Conservation (phyloP, 2,888 invertebrate genomes). For the Scelioninae gen. 2 region DNA sequence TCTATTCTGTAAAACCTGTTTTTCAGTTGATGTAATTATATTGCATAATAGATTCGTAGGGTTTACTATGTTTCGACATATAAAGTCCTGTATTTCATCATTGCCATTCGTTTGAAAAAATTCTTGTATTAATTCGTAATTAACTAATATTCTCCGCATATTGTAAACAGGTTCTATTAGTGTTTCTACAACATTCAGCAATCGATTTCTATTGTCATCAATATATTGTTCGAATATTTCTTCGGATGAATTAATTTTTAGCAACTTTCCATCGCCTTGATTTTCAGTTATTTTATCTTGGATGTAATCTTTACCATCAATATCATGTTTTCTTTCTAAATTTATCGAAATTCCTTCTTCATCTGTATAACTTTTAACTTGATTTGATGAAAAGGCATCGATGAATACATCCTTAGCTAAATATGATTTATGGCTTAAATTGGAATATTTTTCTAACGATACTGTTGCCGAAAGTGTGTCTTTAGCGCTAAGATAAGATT, state of each 20-base stretch:
- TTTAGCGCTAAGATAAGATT: slow-evolving; percentile 73
- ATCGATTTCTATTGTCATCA: too few species aligned
- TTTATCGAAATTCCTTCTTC: too few species aligned
- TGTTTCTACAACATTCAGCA: too few species aligned
- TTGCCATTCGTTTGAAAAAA: slow-evolving; percentile 64
- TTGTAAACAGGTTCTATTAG: slow-evolving; percentile 65
- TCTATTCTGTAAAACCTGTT: slow-evolving; percentile 67
- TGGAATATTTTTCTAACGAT: slow-evolving; percentile 65
- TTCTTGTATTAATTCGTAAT: slow-evolving; percentile 59
- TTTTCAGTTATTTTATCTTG: too few species aligned
- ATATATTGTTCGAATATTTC: slow-evolving; percentile 64
- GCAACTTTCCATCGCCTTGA: too few species aligned
- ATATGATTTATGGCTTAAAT: slow-evolving; percentile 57
- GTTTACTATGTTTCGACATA: slow-evolving; percentile 66
- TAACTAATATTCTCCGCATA: slow-evolving; percentile 66
- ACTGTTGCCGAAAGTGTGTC: slow-evolving; percentile 62
- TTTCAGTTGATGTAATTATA: slow-evolving; percentile 67
- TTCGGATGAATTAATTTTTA: slow-evolving; percentile 57
- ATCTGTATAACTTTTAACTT: slow-evolving; percentile 48
- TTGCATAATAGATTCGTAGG: slow-evolving; percentile 71
- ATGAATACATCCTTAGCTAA: slow-evolving; percentile 72
- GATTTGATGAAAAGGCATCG: slow-evolving; percentile 69
- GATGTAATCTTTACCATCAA: too few species aligned
- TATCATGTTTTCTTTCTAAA: too few species aligned
- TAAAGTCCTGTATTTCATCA: too few species aligned